phyloP scores from a whole-genome alignment of 2,888 invertebrate genomes.

The Aleiodes alternator region DNA sequence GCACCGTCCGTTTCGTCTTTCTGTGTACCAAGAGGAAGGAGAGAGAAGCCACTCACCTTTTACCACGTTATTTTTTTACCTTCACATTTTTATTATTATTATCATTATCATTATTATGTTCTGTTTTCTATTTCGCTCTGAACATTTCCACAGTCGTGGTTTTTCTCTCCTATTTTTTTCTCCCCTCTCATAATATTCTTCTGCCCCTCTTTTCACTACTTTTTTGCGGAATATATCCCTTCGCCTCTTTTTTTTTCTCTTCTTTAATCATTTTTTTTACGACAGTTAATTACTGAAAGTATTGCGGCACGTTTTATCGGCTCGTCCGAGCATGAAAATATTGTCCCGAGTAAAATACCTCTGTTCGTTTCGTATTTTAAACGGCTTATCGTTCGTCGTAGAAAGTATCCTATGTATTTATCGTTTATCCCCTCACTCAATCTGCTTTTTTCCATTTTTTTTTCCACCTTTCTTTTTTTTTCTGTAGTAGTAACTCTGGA shows the following conservation, averaged over 20 bases:
- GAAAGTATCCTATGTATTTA: slow-evolving; percentile 49
- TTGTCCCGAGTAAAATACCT: slow-evolving; percentile 58
- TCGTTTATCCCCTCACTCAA: slow-evolving; percentile 4
- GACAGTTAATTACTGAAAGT: slow-evolving; percentile 68
- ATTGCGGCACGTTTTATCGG: slow-evolving; percentile 67
- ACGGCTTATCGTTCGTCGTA: slow-evolving; percentile 59
- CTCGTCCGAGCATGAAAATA: slow-evolving; percentile 65
- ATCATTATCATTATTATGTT: slow-evolving; percentile 26
- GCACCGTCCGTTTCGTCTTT: slow-evolving; percentile 53
- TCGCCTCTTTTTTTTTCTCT: background rate
- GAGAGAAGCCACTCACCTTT: slow-evolving; percentile 64
- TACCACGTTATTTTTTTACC: slow-evolving; percentile 39
- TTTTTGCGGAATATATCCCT: background rate
- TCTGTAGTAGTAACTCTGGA: background rate
- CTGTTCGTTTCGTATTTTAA: slow-evolving; percentile 57
- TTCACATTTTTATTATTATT: background rate
- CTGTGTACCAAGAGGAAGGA: slow-evolving; percentile 36
- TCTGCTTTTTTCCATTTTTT: background rate
- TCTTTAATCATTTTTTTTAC: slow-evolving; percentile 44
- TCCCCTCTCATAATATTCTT: slow-evolving; percentile 31
- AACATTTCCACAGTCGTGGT: slow-evolving; percentile 45
- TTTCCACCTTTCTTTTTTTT: background rate
- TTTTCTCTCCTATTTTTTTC: slow-evolving; percentile 31
- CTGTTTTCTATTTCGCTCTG: slow-evolving; percentile 40
- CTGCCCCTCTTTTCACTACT: background rate